Percentiles rank a stretch among this genome's conserved stretches.
phyloP scores from a whole-genome alignment of 2,888 invertebrate genomes.

The Drosophila fungiperda region DNA sequence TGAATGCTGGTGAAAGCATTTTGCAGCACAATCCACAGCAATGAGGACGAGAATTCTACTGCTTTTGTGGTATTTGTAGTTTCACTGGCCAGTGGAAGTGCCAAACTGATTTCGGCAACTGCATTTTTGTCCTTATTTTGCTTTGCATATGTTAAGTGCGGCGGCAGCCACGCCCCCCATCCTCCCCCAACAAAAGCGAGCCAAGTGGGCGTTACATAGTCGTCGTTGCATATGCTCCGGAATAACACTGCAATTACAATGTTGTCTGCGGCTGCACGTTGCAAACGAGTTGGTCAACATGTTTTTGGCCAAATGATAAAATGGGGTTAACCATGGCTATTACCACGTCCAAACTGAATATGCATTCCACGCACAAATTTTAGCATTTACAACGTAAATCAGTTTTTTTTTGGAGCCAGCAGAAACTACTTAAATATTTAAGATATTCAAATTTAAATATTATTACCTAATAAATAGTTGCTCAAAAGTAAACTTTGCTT shows the following conservation, averaged over 20 bases:
- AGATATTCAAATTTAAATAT: neutral
- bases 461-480: neutral
- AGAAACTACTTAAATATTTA: neutral
- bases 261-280: constrained; percentile 65
- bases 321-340: constrained; percentile 24
- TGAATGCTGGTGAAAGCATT: constrained; percentile 47
- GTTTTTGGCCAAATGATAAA: constrained; percentile 48
- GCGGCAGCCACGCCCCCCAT: constrained; percentile 49
- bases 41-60: constrained; percentile 6
- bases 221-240: constrained; percentile 25
- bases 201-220: constrained; percentile 5
- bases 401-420: neutral
- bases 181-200: neutral
- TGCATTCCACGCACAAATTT: constrained; percentile 10
- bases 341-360: constrained; percentile 24
- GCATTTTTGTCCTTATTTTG: constrained; percentile 59
- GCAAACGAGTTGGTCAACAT: constrained; percentile 78
- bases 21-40: constrained; percentile 33
- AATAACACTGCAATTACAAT: constrained; percentile 72
- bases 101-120: constrained; percentile 70
- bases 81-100: constrained; percentile 43
- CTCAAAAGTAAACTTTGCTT: neutral
- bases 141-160: constrained; percentile 64
- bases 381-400: neutral
- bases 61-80: constrained; percentile 45